Evolutionary conservation across 2,888 invertebrate genomes (phyloP).

Genomic region (Sericinus montela): DNA sequence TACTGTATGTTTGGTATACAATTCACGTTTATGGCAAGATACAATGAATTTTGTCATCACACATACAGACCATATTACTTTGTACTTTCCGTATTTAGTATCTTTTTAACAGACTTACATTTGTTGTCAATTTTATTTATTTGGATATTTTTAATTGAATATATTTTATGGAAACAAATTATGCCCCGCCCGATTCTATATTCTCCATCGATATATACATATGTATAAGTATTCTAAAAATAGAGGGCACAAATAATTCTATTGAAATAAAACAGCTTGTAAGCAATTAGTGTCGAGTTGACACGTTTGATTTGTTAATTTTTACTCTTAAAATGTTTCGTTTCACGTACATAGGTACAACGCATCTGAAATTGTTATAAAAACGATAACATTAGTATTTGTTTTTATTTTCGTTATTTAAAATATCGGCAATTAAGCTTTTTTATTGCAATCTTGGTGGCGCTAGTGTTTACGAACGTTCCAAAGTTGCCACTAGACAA

Average conservation of each 20-base stretch:
- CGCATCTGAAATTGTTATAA: constrained; percentile 16
- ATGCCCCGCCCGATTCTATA: neutral
- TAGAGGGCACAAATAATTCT: constrained; percentile 16
- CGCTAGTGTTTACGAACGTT: constrained; percentile 32
- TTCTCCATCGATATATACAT: neutral
- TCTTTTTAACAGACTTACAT: too few species aligned
- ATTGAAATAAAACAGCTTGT: constrained; percentile 18
- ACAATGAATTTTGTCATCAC: too few species aligned
- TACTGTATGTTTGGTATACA: too few species aligned
- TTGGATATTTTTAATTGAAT: too few species aligned
- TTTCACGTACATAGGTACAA: too few species aligned
- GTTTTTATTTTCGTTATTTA: constrained; percentile 19
- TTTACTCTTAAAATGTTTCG: constrained; percentile 23
- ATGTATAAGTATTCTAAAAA: neutral
- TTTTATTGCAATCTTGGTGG: constrained; percentile 22
- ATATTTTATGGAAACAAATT: too few species aligned
- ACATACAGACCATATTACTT: neutral
- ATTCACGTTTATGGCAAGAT: too few species aligned
- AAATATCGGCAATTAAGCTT: constrained; percentile 11
- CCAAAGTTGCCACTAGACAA: constrained; percentile 28
- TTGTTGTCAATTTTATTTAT: too few species aligned
- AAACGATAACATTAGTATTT: constrained; percentile 14
- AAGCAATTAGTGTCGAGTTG: constrained; percentile 7
- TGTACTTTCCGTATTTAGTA: too few species aligned
- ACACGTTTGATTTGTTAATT: constrained; percentile 28